Evolutionary conservation across 2,888 invertebrate genomes (phyloP).

Genomic region (Agrypnus murinus): DNA sequence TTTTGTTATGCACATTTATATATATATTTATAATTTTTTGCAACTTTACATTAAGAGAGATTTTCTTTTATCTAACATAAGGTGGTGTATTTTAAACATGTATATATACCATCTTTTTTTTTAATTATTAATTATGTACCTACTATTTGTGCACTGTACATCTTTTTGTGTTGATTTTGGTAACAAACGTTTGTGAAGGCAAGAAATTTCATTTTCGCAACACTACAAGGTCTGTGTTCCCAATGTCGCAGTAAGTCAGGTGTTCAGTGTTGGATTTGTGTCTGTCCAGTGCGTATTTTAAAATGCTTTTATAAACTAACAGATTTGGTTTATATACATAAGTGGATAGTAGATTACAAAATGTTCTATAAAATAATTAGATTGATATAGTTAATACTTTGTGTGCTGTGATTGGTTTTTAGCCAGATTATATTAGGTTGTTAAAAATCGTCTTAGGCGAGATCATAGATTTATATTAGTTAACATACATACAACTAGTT

Average conservation of each 20-base stretch:
- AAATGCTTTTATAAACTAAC: constrained; percentile 9
- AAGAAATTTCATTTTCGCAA: constrained; percentile 70
- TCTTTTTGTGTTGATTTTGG: constrained; percentile 52
- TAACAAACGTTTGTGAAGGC: constrained; percentile 64
- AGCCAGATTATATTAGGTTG: neutral
- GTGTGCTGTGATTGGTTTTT: neutral
- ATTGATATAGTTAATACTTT: neutral
- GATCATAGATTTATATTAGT: no score
- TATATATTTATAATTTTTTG: constrained; percentile 9
- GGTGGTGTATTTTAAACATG: constrained; percentile 26
- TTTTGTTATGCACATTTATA: constrained; percentile 19
- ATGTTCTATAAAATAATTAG: neutral
- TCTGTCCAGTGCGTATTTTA: constrained; percentile 1
- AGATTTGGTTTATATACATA: constrained; percentile 25
- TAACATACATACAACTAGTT: no score
- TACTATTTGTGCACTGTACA: constrained; percentile 38
- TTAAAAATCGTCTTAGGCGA: no score
- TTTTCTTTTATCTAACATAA: constrained; percentile 26
- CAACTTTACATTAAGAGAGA: neutral
- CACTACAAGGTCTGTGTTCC: constrained; percentile 69
- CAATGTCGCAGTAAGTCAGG: constrained; percentile 71
- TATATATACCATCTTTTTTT: constrained; percentile 33
- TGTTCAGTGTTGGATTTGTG: constrained; percentile 43
- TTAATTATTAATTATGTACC: constrained; percentile 5
- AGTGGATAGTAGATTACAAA: no score